A percentile compares a stretch with the other conserved stretches of the same genome.
phyloP scores from a whole-genome alignment of 2,888 invertebrate species.

The Myopa testacea region DNA sequence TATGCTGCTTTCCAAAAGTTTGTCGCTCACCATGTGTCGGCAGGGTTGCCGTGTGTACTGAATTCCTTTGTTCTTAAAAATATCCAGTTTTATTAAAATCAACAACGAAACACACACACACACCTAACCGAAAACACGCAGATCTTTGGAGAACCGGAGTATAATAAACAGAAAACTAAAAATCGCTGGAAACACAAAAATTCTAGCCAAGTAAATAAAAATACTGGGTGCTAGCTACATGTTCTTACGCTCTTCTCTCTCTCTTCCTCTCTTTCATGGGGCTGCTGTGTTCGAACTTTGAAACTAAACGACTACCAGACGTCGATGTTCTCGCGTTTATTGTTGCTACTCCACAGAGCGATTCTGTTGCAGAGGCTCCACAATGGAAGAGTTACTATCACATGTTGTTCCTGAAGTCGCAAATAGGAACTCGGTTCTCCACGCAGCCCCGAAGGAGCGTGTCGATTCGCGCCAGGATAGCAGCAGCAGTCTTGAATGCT shows the following conservation, averaged over 20 bases:
- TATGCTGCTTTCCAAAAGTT: not conserved
- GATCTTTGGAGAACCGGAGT: no score
- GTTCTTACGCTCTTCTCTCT: no score
- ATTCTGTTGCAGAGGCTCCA: not conserved
- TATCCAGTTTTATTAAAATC: no score
- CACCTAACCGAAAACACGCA: not conserved
- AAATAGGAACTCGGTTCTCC: not conserved
- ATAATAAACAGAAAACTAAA: no score
- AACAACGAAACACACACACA: no score
- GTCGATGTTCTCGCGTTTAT: not conserved
- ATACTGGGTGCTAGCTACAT: no score
- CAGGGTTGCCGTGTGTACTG: no score
- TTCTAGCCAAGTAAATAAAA: no score
- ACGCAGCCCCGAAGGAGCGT: not conserved
- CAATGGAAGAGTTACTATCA: slow-evolving; percentile 8
- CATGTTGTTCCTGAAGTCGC: slow-evolving; percentile 8
- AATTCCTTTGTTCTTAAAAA: no score
- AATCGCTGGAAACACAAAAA: no score
- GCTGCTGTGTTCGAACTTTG: not conserved
- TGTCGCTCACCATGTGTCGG: not conserved
- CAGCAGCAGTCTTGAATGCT: slow-evolving; percentile 1
- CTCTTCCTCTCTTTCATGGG: not conserved
- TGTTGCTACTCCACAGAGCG: not conserved
- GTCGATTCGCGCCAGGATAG: not conserved
- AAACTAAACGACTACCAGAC: not conserved